These are phyloP conservation scores for Siniperca chuatsi DNA, from an alignment of 2,113 vertebrate genomes.

Conservation along the genomic window DNA sequence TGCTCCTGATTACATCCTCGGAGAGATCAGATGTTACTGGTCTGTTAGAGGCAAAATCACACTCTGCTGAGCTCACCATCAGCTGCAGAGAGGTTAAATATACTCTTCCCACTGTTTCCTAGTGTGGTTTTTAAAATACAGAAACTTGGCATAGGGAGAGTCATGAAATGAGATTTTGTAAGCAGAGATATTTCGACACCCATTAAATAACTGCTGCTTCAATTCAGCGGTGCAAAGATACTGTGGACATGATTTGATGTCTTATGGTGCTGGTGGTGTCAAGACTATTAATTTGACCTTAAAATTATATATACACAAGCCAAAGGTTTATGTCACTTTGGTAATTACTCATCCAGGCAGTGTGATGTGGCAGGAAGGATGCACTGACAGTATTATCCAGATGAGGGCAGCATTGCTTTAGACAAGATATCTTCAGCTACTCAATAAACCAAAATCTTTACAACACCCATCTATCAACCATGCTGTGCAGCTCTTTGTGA, in stretches of 20 bases:
- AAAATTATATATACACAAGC: conserved; percentile 10
- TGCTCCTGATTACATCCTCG: conserved; percentile 51
- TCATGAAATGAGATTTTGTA: background rate
- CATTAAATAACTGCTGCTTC: conserved; percentile 11
- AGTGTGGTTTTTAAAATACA: conserved; percentile 4
- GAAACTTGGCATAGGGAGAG: background rate
- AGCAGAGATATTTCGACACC: conserved; percentile 8
- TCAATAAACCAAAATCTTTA: conserved; percentile 21
- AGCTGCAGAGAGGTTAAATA: conserved; percentile 21
- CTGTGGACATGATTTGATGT: background rate
- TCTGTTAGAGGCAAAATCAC: conserved; percentile 18
- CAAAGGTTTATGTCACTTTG: conserved; percentile 35
- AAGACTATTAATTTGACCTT: conserved; percentile 8
- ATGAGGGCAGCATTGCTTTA: conserved; percentile 76
- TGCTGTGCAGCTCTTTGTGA: conserved; percentile 31
- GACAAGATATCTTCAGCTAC: background rate
- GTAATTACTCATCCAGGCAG: conserved; percentile 9
- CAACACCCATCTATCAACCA: conserved; percentile 30
- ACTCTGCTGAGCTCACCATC: background rate
- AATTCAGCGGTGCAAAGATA: background rate
- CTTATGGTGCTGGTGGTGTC: background rate
- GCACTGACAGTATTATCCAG: conserved; percentile 46
- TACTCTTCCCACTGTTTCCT: background rate
- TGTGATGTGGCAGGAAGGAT: background rate
- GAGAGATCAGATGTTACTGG: conserved; percentile 48